A percentile compares a stretch with the other conserved stretches of the same genome.
These are phyloP conservation scores for Pao palembangensis DNA, from an alignment of 2,113 vertebrate species.

Conservation along the genomic window DNA sequence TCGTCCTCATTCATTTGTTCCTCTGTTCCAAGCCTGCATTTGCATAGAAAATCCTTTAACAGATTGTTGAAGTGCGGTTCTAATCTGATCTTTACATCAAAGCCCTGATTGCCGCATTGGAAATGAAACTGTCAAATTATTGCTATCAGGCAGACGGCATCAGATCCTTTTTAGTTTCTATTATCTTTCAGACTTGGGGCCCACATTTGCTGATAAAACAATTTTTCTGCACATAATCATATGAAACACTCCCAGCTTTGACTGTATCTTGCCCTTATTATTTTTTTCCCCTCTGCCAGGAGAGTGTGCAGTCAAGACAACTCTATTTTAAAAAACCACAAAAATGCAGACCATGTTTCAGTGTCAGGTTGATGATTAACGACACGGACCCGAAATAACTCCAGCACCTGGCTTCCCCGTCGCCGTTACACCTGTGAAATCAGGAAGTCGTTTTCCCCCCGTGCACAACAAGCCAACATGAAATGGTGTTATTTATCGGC, in stretches of 20 bases:
- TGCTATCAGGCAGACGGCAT: constrained; percentile 37
- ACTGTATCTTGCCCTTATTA: constrained; percentile 63
- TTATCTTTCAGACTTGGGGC: constrained; percentile 41
- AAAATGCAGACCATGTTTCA: constrained; percentile 68
- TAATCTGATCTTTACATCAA: constrained; percentile 46
- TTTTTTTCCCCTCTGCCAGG: constrained; percentile 49
- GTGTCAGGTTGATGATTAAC: constrained; percentile 65
- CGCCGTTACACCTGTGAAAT: constrained; percentile 63
- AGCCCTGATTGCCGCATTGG: constrained; percentile 41
- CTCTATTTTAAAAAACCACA: constrained; percentile 66
- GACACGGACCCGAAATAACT: constrained; percentile 65
- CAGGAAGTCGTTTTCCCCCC: constrained; percentile 55
- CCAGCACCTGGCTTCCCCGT: constrained; percentile 67
- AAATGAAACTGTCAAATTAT: constrained; percentile 53
- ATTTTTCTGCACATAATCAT: constrained; percentile 28
- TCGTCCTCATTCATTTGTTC: constrained; percentile 11
- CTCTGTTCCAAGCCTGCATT: constrained; percentile 17
- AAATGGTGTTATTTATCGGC: constrained; percentile 66
- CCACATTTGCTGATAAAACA: constrained; percentile 46
- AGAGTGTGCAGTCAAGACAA: constrained; percentile 53
- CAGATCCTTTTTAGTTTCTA: constrained; percentile 42
- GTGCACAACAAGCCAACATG: constrained; percentile 63
- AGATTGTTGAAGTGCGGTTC: constrained; percentile 27
- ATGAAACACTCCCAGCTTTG: constrained; percentile 47
- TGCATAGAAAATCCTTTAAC: constrained; percentile 25